Evolutionary conservation across 2,113 vertebrate genomes (phyloP).

Genomic region (Merops nubicus): DNA sequence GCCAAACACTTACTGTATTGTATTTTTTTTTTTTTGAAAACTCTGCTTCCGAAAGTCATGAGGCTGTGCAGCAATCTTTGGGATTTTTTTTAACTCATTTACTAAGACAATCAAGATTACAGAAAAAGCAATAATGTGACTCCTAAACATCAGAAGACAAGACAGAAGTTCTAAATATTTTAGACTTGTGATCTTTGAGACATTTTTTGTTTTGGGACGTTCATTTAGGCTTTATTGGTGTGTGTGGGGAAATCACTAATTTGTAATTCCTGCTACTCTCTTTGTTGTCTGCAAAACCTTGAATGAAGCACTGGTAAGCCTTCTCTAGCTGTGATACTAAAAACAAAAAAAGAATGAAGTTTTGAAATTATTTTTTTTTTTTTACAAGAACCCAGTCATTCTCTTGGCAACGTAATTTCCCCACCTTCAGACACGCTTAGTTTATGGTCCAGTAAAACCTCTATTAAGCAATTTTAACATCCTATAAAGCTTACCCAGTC

Average conservation of each 20-base stretch:
- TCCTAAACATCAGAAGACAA: background rate
- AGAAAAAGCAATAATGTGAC: background rate
- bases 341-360: background rate
- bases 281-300: background rate
- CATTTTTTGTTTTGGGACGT: background rate
- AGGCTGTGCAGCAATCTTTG: background rate
- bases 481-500: background rate
- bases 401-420: background rate
- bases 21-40: background rate
- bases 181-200: background rate
- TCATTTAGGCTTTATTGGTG: background rate
- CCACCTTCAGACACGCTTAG: background rate
- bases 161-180: background rate
- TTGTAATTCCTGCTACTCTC: background rate
- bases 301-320: background rate
- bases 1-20: background rate
- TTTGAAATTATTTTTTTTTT: background rate
- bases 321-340: background rate
- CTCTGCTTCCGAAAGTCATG: background rate
- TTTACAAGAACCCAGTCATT: background rate
- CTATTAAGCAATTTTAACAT: background rate
- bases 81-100: background rate
- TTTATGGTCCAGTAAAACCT: background rate
- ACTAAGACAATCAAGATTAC: background rate
- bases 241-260: background rate